Evolutionary conservation across 2,113 vertebrate species (phyloP), one percentile per base, ranked within the genome.

Genomic region (Phyllostomus hastatus): DNA sequence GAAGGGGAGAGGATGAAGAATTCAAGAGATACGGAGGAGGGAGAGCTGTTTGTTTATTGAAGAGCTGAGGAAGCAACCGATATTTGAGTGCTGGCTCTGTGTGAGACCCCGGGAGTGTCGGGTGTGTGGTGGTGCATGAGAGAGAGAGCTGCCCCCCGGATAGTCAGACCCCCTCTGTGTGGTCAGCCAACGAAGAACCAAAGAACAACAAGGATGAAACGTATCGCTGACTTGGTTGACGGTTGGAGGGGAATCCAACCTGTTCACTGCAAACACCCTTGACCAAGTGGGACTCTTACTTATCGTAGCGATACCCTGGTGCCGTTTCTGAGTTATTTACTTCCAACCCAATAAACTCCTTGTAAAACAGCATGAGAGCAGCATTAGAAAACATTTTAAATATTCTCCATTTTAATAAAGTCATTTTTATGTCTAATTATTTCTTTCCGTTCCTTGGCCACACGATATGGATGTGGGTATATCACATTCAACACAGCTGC

Each of bases 301-400:
- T 52, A 59, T 33, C 33, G 2, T 7, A 31, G 43, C 91, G n/a
- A 91, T 48, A 69, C 31, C 24, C n/a, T 4, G 8, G 9, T 38
- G 48, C 15, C 3, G 6, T 50, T 54, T 95, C 89, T 70, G 10
- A 86, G 24, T 26, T 73, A 5, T 82, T 96, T 46, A 38, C 86
- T 94, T 94, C 75, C 46, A 88, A 75, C 33, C 78, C 79, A 88
- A 82, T 90, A 91, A 88, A 94, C 72, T 88, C n/a, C 54, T 43
- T 76, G 8, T 33, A 70, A 90, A 87, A 54, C 95, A 94, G 12
- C 46, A 2, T 88, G 69, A 82, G 16, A 89, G 31, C 72, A 89
- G 48, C 26, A 66, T 61, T 82, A 73, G 88, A 81, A 67, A 43
- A 41, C 78, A 59, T 52, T 78, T 94, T 11, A 82, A 92, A 78